phyloP scores from a whole-genome alignment of 2,113 vertebrate species.

The Nanorana parkeri region DNA sequence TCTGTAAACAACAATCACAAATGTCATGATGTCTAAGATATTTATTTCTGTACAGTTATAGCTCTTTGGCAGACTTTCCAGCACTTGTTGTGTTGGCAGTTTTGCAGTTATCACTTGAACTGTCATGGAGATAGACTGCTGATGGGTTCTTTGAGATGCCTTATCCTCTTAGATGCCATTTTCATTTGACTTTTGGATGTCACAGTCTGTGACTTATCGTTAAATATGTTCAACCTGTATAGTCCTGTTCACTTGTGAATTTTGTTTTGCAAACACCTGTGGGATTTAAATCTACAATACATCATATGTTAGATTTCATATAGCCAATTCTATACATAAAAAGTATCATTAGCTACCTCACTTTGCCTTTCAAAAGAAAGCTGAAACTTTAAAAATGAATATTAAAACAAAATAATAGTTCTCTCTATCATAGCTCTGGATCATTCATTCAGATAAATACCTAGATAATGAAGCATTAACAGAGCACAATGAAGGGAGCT shows the following conservation, averaged over 20 bases:
- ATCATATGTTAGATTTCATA: constrained; percentile 34
- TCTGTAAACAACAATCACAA: constrained; percentile 58
- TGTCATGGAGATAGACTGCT: constrained; percentile 58
- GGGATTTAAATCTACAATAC: constrained; percentile 40
- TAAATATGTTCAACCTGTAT: constrained; percentile 47
- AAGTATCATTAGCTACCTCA: constrained; percentile 12
- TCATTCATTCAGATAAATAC: too few relatives aligned
- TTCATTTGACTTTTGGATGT: constrained; percentile 47
- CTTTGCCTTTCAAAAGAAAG: background rate
- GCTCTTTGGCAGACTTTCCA: constrained; percentile 55
- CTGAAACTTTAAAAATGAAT: background rate
- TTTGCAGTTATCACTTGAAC: constrained; percentile 59
- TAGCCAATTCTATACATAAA: constrained; percentile 28
- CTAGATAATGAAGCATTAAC: background rate
- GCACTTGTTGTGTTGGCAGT: constrained; percentile 56
- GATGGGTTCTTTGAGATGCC: constrained; percentile 55
- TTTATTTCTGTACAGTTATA: constrained; percentile 59
- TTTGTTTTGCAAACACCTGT: constrained; percentile 9
- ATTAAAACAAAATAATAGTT: background rate
- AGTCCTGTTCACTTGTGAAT: constrained; percentile 19
- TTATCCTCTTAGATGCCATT: constrained; percentile 57
- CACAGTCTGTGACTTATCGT: constrained; percentile 47
- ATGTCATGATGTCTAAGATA: constrained; percentile 62
- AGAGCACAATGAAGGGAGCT: background rate
- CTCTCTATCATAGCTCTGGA: background rate